Base-by-base conservation (phyloP, 2,113 vertebrate species). In the Cervus canadensis region DNA sequence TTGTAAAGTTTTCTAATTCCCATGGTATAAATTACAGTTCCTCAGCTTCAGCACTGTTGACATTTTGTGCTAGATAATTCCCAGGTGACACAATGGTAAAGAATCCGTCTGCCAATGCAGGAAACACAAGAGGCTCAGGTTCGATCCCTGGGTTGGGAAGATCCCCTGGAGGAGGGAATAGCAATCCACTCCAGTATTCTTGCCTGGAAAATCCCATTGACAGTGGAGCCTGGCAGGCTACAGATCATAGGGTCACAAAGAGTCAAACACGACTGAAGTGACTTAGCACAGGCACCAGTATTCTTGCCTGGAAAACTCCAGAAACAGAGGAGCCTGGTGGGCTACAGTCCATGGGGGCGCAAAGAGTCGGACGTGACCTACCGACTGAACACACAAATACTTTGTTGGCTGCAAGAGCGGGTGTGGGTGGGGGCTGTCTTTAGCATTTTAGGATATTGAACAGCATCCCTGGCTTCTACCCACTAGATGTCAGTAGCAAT, bases 401-500 rank as follows among this genome's bases (percentile, higher is more conserved):
- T 43, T 26, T 26, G 21, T 26, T 43, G 71, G 12, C 71, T 25
- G 23, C 3, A 23, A 76, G 23, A 43, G 40, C 0, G 40, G 40
- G 3, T 76, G 3, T 26, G 56, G 15, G 16, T 23, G 2, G 43
- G 23, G 8, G 10, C 7, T 56, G 26, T 67, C 43, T 33, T 85
- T 36, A 17, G 56, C 93, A 25, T 6, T 15, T 6, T 7, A 64
- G 81, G 21, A 30, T 76, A 90, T 3, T 81, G 5, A 97, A 40
- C 36, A 59, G 26, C 23, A 81, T 74, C 36, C 71, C 67, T 95
- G 52, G 59, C 16, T 98, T 95, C 87, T 82, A 67, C 64, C 76
- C 88, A 97, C 97, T 96, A 97, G 86, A 89, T 89, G 92, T 97
- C 95, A 97, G 91, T 84, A 97, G 84, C 78, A 97, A 91, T 26